Base-by-base conservation (phyloP, 2,113 vertebrate genomes). In the Esox niger region DNA sequence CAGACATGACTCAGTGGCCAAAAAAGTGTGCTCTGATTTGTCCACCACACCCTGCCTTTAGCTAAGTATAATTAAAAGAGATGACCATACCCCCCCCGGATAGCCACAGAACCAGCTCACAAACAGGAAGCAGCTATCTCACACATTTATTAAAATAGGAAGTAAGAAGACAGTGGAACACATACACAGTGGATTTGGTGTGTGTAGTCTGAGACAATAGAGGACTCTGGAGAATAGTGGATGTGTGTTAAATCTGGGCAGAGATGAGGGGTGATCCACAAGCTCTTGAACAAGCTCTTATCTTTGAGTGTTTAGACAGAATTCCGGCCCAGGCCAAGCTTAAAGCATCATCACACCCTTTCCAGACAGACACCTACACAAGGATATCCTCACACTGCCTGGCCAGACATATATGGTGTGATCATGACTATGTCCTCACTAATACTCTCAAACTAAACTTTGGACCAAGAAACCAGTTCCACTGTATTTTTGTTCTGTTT, bases 61-160 rank as follows among this genome's bases (percentile, higher is more conserved):
- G 26, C 60, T 60, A 68, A 2, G 0, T 47, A 32, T 71, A 83
- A 86, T 83, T 79, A 76, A 70, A 63, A 71, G 10, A 71, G 69
- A 72, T 60, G 71, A 73, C 66, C 57, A 76, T 74, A 80, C 46
- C 68, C 68, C 81, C 77, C 66, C 46, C 58, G 66, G 78, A 86
- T 84, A 67, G 64, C 20, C 2, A 23, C 55, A 57, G 60, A 54
- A 26, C 11, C 38, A 32, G 38, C 31, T 31, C 82, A 81, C 86
- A 93, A 91, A 93, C 91, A 93, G 91, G 91, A 93, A 91, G 80
- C 80, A 68, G 83, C n/a, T n/a, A n/a, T n/a, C n/a, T n/a, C n/a
- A n/a, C n/a, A 80, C 68, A 75, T 81, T 68, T 88, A 88, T 84
- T 87, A 85, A 82, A 80, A 64, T 74, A 90, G 91, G 91, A 92